phyloP scores from a whole-genome alignment of 2,888 invertebrate genomes.

The Eledone cirrhosa region DNA sequence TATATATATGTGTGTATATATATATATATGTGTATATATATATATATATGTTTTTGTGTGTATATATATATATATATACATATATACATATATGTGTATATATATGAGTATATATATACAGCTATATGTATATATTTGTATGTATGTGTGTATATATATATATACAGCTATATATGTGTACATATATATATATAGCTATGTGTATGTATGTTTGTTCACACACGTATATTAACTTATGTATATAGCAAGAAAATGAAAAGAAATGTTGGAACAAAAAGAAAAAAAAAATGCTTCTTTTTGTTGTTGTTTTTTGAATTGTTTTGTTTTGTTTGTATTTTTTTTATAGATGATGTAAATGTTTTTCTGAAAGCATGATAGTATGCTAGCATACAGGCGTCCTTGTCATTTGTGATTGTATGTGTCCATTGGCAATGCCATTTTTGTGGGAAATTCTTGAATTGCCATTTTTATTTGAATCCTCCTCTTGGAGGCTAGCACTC shows the following conservation, averaged over 20 bases:
- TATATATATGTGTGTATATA: neutral
- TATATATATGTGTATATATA: neutral
- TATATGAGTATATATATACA: neutral
- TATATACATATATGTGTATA: neutral
- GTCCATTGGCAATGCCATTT: slow-evolving; percentile 63
- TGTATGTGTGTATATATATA: neutral
- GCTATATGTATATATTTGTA: neutral
- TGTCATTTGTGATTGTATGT: slow-evolving; percentile 65
- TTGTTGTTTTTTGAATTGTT: neutral
- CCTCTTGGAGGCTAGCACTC: slow-evolving; percentile 14
- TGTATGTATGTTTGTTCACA: neutral
- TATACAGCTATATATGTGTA: too few species aligned
- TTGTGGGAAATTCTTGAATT: slow-evolving; percentile 37
- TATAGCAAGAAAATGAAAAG: slow-evolving; percentile 21
- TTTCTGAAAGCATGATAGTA: slow-evolving; percentile 13
- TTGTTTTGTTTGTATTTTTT: neutral
- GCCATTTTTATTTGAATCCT: slow-evolving; percentile 19
- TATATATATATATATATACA: neutral
- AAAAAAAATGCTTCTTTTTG: neutral
- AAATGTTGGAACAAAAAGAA: neutral
- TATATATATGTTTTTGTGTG: neutral
- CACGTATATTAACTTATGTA: neutral
- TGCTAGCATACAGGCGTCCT: slow-evolving; percentile 53
- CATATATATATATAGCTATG: neutral
- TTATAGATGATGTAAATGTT: neutral